Evolutionary conservation across 2,113 vertebrate genomes (phyloP), one percentile per base, ranked within the genome.

Genomic region (Oreamnos americanus): DNA sequence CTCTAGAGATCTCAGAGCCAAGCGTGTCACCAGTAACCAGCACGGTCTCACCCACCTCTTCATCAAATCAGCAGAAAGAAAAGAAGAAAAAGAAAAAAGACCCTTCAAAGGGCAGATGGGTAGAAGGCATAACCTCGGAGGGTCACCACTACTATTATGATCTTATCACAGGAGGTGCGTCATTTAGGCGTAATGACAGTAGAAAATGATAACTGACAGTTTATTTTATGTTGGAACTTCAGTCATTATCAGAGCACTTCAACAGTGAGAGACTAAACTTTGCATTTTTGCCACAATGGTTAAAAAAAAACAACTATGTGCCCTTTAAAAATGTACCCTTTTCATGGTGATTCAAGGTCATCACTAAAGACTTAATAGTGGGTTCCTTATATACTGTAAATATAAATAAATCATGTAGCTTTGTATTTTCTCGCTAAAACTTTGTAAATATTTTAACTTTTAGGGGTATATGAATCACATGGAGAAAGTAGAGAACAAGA

Each of bases 141-240:
- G 99, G 99, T 93, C 98, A 99, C 67, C 98, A 95, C 0, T 99
- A 99, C 43, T 99, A 99, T 94, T 99, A 99, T 62, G 98, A 99
- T 91, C 98, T 98, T 62, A 98, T 90, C 97, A 99, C 99, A 84
- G 99, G 99, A 99, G 99, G 99, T 99, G 98, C 95, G 97, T 97
- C 51, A 51, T 84, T 25, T 57, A 67, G 36, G 33, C 26, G 7
- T 51, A 60, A 17, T 96, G 30, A 45, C 79, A 76, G 33, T 82
- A 62, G 67, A 95, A 51, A 91, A n/a, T n/a, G n/a, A 15, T 74
- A 79, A 81, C 30, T 88, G 10, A 39, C 16, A 28, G 9, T 81
- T 86, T 86, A 33, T 93, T 94, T 74, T 95, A 45, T 93, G 25
- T 87, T 96, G 28, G 7, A 6, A 64, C 71, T 96, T 60, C 88